Conservation (phyloP, 2,888 invertebrate genomes). For the Plebejus argus region DNA sequence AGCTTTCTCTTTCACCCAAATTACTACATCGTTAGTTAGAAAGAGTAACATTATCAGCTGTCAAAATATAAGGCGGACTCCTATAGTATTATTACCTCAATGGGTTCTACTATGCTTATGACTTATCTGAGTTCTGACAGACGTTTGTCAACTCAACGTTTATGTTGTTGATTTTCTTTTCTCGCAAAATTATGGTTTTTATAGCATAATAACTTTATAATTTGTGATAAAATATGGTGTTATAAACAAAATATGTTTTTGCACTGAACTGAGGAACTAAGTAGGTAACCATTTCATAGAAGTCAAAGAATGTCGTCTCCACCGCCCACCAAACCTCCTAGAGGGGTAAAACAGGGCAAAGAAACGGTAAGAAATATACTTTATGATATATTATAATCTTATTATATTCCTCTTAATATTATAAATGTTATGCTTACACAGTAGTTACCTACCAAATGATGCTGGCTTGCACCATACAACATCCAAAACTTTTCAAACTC, state of each 20-base stretch:
- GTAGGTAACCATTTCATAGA: background rate
- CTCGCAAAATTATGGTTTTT: background rate
- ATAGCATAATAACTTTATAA: too few relatives aligned
- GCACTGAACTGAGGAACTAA: background rate
- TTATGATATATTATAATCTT: background rate
- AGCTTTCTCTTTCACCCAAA: too few relatives aligned
- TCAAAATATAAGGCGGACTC: too few relatives aligned
- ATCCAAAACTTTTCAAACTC: background rate
- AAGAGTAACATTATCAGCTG: too few relatives aligned
- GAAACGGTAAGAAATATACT: constrained; percentile 85
- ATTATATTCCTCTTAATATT: background rate
- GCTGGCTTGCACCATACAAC: background rate
- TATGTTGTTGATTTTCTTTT: background rate
- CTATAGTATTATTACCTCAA: too few relatives aligned
- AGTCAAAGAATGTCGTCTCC: constrained; percentile 79
- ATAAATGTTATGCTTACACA: background rate
- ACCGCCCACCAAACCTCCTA: constrained; percentile 91
- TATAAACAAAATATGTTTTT: background rate
- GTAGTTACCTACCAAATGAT: background rate
- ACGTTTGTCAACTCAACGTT: too few relatives aligned
- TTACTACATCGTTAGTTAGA: too few relatives aligned
- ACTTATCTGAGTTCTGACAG: too few relatives aligned
- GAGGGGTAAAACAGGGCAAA: constrained; percentile 92
- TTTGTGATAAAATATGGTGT: too few relatives aligned
- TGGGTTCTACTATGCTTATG: too few relatives aligned